Base-by-base conservation (phyloP, 2,113 vertebrate species). In the Canis aureus region DNA sequence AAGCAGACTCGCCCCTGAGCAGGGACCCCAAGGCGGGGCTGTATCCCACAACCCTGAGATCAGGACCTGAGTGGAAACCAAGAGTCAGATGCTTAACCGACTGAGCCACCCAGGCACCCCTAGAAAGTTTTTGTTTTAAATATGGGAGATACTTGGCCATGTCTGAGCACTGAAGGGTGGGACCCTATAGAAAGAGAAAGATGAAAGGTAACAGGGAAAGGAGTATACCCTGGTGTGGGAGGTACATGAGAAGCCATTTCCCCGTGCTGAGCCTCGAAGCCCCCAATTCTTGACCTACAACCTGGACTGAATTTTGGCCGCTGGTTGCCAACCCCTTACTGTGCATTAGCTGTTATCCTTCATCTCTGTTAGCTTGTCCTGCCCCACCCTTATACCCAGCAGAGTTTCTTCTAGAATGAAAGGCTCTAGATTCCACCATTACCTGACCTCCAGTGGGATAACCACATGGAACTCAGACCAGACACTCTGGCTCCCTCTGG, bases 51-150 rank as follows among this genome's bases (percentile, higher is more conserved):
- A 67, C 66, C 32, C 32, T 69, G 32, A 69, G 66, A 69, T n/a
- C 29, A 17, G 32, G 32, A 69, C 29, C 66, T 69, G 66, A 69
- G 32, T 9, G 3, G 17, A 69, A 69, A 35, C 67, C 16, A n/a
- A 35, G 32, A n/a, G 67, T n/a, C 57, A 19, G 8, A 19, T 35
- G 67, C 67, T 69, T 32, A 69, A 20, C 32, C 19, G 16, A 69
- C 66, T n/a, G 66, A 69, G 7, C 66, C 32, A 69, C 32, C 32
- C 66, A 69, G 67, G 67, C 8, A 19, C 32, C 67, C 32, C 32
- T 10, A 43, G 29, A 67, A 83, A 89, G 35, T 51, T 94, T 86
- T 96, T 81, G 27, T 71, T 71, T 92, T 94, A 43, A 91, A n/a
- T 76, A 53, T 67, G 25, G 57, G n/a, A 81, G 20, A 27, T 83